Conservation (phyloP, 2,888 invertebrate genomes). For the Physocephala rufipes region DNA sequence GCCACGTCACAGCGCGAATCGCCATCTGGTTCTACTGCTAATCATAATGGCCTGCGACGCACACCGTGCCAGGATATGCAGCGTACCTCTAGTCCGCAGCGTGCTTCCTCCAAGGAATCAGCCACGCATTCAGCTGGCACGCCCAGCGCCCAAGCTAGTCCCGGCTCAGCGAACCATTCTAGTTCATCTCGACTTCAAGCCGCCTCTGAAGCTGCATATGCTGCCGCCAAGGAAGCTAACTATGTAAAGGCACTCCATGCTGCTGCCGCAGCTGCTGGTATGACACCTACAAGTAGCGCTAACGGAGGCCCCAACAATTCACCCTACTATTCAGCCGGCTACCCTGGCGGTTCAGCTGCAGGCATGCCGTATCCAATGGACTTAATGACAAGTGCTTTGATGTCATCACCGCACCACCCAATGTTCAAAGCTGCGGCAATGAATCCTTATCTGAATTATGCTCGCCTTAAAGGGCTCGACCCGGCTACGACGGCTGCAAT, state of each 20-base stretch:
- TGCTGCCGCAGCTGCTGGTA: constrained; percentile 53
- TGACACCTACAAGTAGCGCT: constrained; percentile 36
- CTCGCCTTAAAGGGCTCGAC: constrained; percentile 76
- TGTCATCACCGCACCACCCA: constrained; percentile 80
- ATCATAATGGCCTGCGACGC: constrained; percentile 45
- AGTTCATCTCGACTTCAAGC: constrained; percentile 42
- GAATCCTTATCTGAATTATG: constrained; percentile 86
- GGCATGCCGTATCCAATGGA: constrained; percentile 78
- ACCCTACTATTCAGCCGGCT: constrained; percentile 67
- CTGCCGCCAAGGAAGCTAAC: constrained; percentile 62
- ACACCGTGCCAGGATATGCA: constrained; percentile 51
- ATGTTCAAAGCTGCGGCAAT: constrained; percentile 76
- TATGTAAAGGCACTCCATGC: constrained; percentile 64
- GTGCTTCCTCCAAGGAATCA: constrained; percentile 61
- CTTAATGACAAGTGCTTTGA: constrained; percentile 78
- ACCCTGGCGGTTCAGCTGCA: constrained; percentile 40
- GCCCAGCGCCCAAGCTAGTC: constrained; percentile 51
- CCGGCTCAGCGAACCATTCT: constrained; percentile 55
- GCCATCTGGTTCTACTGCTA: constrained; percentile 49
- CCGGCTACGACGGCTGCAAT: constrained; percentile 65
- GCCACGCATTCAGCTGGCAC: constrained; percentile 45
- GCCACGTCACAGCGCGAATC: constrained; percentile 68
- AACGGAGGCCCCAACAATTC: constrained; percentile 35
- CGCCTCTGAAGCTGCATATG: constrained; percentile 52
- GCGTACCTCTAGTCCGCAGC: constrained; percentile 54